Percentiles rank a stretch among this genome's conserved stretches.
phyloP scores from a whole-genome alignment of 1,140 invertebrate species.

The Nomia melanderi region DNA sequence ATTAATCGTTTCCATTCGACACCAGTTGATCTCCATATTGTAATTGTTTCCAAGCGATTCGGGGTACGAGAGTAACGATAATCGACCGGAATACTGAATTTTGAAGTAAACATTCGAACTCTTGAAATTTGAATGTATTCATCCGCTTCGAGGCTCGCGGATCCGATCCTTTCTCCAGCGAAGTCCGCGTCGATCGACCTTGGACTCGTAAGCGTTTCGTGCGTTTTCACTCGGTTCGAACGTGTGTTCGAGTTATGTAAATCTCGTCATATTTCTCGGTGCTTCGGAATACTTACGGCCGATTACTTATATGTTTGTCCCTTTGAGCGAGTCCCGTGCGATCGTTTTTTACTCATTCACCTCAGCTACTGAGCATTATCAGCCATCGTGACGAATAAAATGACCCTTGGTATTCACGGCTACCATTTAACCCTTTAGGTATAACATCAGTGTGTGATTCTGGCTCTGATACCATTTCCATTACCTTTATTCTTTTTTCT shows the following conservation, averaged over 20 bases:
- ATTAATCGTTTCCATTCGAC: too few species aligned
- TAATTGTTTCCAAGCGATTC: too few species aligned
- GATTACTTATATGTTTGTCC: background rate
- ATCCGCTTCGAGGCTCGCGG: background rate
- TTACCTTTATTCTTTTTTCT: too few species aligned
- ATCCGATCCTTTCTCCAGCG: constrained; percentile 48
- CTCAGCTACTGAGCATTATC: background rate
- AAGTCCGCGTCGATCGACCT: constrained; percentile 38
- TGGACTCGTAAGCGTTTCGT: constrained; percentile 35
- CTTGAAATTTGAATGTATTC: constrained; percentile 16
- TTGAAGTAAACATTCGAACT: too few species aligned
- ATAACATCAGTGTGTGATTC: too few species aligned
- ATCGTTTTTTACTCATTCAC: background rate
- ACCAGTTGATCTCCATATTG: too few species aligned
- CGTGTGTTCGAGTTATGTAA: constrained; percentile 29
- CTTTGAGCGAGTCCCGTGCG: background rate
- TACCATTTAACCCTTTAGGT: background rate
- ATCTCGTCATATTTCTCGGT: constrained; percentile 17
- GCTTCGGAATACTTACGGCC: background rate
- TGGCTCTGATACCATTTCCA: too few species aligned
- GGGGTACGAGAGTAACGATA: too few species aligned
- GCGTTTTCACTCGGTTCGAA: constrained; percentile 35
- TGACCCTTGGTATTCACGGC: too few species aligned
- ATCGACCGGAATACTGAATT: too few species aligned
- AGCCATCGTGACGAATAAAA: background rate